phyloP scores from a whole-genome alignment of 1,140 invertebrate species.

The Phortica variegata region DNA sequence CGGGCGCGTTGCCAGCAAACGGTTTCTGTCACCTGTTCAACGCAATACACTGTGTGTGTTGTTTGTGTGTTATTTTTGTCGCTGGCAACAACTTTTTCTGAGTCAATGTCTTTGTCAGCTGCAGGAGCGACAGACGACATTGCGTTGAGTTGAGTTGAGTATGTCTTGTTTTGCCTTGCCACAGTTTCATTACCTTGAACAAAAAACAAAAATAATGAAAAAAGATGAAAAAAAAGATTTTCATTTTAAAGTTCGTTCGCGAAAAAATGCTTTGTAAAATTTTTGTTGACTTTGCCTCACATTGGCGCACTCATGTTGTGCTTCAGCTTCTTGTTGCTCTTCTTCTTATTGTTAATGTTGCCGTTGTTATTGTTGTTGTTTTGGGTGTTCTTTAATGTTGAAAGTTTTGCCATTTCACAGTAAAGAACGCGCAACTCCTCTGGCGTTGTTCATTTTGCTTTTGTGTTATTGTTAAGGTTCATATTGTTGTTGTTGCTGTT shows the following conservation, averaged over 20 bases:
- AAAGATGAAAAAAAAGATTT: conserved; percentile 1
- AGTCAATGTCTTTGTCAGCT: conserved; percentile 55
- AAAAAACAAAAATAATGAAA: conserved; percentile 27
- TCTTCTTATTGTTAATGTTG: conserved; percentile 1
- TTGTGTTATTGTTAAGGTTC: too few relatives aligned
- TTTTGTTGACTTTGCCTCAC: conserved; percentile 45
- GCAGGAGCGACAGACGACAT: conserved; percentile 38
- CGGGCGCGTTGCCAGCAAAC: conserved; percentile 46
- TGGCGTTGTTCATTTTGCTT: conserved; percentile 1
- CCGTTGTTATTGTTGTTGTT: conserved; percentile 5
- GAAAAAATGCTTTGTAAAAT: conserved; percentile 48
- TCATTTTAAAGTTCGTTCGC: conserved; percentile 2
- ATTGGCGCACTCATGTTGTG: conserved; percentile 5
- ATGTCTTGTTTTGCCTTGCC: conserved; percentile 8
- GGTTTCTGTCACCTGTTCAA: conserved; percentile 38
- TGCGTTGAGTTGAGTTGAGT: not conserved
- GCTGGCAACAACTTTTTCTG: conserved; percentile 41
- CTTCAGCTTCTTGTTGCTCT: conserved; percentile 4
- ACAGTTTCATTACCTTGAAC: conserved; percentile 44
- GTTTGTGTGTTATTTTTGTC: conserved; percentile 21
- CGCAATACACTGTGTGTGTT: too few relatives aligned
- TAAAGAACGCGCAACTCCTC: too few relatives aligned
- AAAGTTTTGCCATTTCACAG: conserved; percentile 37
- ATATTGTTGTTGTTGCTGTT: not conserved
- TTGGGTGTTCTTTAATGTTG: conserved; percentile 31